Evolutionary conservation across 2,113 vertebrate genomes (phyloP), one percentile per base, ranked within the genome.

Genomic region (Alces alces): DNA sequence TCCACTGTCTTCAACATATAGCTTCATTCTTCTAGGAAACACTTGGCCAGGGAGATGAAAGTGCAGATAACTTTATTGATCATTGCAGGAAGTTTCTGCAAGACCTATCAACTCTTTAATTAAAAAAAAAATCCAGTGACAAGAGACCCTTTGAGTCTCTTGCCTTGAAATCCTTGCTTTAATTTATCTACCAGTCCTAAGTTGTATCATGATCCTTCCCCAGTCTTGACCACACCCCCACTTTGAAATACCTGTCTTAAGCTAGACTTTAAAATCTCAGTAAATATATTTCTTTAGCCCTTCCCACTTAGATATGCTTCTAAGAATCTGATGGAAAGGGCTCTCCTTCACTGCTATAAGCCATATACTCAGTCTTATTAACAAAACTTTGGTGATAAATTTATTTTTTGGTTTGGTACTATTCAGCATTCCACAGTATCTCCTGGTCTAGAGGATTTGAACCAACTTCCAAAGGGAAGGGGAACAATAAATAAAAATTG

Each of bases 381-480:
- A 73, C 10, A 73, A 73, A 73, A 73, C 19, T 55, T 83, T 10
- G 86, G 54, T 80, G 93, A 23, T 57, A 82, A 43, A 43, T 76
- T 76, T 43, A 76, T 43, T 76, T 43, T 76, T 76, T 76, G 70
- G 36, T 78, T 91, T 78, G 88, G 43, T 45, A 30, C 39, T 15
- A 52, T 43, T 45, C 55, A 86, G 33, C 50, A 30, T 86, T 55
- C 73, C 7, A 50, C 6, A 28, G 1, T 45, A 70, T 83, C 60
- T 97, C 78, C 50, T 89, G 50, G 25, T 61, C 50, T 47, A 66
- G 50, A 93, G 43, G 36, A 86, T 21, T 5, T 82, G 12, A 45
- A 45, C 76, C 86, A 91, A 60, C 28, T 96, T 94, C 52, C 84
- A 92, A 93, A 94, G 52, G 90, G 78, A 89, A 94, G 76, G 33